Conservation (phyloP, 2,888 invertebrate species). For the Rotaria magnacalcarata region DNA sequence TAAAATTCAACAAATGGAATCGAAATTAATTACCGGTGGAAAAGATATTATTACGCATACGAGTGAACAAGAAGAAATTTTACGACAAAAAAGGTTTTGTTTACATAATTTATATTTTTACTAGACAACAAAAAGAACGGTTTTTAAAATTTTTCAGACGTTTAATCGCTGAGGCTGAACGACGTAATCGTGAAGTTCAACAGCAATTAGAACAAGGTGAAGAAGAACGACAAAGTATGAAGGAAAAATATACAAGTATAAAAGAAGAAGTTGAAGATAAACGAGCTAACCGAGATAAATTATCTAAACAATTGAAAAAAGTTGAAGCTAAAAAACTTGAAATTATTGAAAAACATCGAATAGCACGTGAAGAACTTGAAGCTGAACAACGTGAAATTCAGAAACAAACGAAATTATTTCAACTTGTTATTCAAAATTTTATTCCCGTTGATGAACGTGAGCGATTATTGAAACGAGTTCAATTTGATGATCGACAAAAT, state of each 20-base stretch:
- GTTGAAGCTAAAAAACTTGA: constrained; percentile 47
- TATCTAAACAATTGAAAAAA: constrained; percentile 47
- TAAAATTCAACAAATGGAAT: constrained; percentile 70
- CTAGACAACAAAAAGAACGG: neutral
- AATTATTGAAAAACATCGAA: constrained; percentile 75
- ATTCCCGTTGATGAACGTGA: constrained; percentile 68
- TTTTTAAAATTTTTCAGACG: constrained; percentile 48
- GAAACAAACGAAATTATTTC: constrained; percentile 79
- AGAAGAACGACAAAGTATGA: constrained; percentile 80
- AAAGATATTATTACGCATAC: constrained; percentile 91
- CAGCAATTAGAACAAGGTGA: constrained; percentile 88
- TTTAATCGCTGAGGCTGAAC: constrained; percentile 51
- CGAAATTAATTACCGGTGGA: constrained; percentile 85
- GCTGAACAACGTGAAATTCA: constrained; percentile 83
- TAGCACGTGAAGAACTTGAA: constrained; percentile 84
- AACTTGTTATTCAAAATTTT: constrained; percentile 61
- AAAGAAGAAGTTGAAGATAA: constrained; percentile 96
- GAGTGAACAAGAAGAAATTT: constrained; percentile 80
- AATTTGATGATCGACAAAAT: constrained; percentile 77
- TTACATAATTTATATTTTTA: neutral
- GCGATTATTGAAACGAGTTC: constrained; percentile 70
- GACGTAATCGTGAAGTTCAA: constrained; percentile 78
- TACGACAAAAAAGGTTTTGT: constrained; percentile 71
- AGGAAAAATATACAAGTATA: constrained; percentile 80
- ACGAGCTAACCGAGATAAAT: constrained; percentile 81